Evolutionary conservation across 2,888 invertebrate genomes (phyloP).

Genomic region (Pristionchus entomophagus): DNA sequence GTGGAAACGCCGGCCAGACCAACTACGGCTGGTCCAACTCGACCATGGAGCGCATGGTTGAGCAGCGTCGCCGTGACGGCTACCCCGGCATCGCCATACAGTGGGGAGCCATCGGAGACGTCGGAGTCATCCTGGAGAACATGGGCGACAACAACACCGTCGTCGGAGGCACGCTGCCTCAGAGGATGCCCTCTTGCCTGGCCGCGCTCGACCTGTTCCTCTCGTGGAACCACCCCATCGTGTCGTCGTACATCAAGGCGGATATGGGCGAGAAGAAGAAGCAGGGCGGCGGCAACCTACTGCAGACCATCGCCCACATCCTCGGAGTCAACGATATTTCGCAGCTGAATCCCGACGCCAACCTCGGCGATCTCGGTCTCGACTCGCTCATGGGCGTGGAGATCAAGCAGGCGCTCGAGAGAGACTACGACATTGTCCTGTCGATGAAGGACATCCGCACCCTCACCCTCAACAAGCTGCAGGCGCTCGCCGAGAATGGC

Average conservation of each 20-base stretch:
- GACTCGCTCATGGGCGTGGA: constrained; percentile 99
- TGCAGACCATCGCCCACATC: constrained; percentile 76
- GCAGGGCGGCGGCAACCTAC: constrained; percentile 77
- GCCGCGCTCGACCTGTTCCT: constrained; percentile 90
- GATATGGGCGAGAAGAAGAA: constrained; percentile 72
- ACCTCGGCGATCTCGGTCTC: constrained; percentile 94
- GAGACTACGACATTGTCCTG: constrained; percentile 87
- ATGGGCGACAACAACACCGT: constrained; percentile 86
- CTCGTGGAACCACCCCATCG: constrained; percentile 84
- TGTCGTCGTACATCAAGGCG: constrained; percentile 75
- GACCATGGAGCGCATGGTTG: constrained; percentile 90
- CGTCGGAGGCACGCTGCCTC: constrained; percentile 95
- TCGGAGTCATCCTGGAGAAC: constrained; percentile 89
- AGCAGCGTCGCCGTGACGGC: constrained; percentile 88
- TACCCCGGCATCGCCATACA: constrained; percentile 91
- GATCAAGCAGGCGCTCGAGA: constrained; percentile 84
- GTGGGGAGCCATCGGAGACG: constrained; percentile 98
- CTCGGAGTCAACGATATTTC: constrained; percentile 88
- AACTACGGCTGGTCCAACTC: constrained; percentile 98
- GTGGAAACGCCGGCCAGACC: constrained; percentile 95
- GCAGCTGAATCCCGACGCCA: constrained; percentile 85
- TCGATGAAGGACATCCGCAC: constrained; percentile 83
- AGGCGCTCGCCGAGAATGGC: constrained; percentile 78
- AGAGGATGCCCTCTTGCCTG: constrained; percentile 94
- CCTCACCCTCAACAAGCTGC: constrained; percentile 86